Conservation (phyloP, 2,113 vertebrate species). For the Falco punctatus region DNA sequence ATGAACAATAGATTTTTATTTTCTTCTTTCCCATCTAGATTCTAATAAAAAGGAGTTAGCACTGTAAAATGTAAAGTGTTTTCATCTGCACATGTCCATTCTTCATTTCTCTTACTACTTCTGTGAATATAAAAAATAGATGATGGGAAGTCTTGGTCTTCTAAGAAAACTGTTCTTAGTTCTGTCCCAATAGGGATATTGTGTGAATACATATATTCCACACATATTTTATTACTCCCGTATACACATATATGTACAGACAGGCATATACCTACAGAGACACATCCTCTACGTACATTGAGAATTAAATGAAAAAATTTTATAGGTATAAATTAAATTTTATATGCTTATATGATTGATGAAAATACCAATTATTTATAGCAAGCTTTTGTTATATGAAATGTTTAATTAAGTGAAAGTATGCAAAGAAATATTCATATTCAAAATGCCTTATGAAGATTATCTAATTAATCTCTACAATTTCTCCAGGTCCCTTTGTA, state of each 20-base stretch:
- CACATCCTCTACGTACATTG: background rate
- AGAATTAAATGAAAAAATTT: background rate
- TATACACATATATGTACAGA: background rate
- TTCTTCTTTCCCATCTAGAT: background rate
- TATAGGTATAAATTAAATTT: background rate
- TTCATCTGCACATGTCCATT: background rate
- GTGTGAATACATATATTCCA: background rate
- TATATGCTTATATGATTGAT: background rate
- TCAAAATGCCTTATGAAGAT: slow-evolving; percentile 2
- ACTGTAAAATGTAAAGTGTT: background rate
- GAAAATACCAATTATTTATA: background rate
- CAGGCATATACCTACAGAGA: background rate
- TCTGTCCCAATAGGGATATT: background rate
- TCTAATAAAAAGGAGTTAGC: slow-evolving; percentile 12
- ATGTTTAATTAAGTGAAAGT: slow-evolving; percentile 21
- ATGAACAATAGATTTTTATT: slow-evolving; percentile 43
- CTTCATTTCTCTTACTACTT: background rate
- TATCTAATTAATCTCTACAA: slow-evolving; percentile 40
- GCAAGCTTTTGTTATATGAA: background rate
- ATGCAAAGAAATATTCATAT: background rate
- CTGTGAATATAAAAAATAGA: background rate
- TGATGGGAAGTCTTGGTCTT: background rate
- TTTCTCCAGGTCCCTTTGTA: slow-evolving; percentile 33
- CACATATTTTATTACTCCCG: background rate
- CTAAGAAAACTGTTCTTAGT: background rate